Evolutionary conservation across 2,888 invertebrate species (phyloP).

Genomic region (Yponomeuta sedellus): DNA sequence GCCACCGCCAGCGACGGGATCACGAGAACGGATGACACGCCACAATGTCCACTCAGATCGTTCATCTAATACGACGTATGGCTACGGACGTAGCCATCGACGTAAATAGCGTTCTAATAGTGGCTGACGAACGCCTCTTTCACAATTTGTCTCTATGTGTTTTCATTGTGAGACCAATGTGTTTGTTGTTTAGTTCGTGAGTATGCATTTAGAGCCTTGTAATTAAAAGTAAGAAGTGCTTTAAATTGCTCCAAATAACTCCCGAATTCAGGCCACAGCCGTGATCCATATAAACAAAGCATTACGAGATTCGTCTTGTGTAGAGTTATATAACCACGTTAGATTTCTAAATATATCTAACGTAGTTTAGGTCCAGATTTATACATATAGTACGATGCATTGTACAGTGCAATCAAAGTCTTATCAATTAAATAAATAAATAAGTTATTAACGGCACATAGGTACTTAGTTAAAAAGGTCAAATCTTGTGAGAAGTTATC

Average conservation of each 20-base stretch:
- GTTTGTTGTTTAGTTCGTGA: neutral
- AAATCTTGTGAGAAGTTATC: constrained; percentile 28
- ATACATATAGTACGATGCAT: too few species aligned
- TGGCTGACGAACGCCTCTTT: neutral
- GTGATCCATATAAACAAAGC: constrained; percentile 34
- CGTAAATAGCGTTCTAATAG: neutral
- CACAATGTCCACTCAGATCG: neutral
- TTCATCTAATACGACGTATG: neutral
- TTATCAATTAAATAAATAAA: too few species aligned
- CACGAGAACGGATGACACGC: neutral
- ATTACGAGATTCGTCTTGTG: neutral
- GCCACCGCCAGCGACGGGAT: constrained; percentile 27
- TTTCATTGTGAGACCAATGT: neutral
- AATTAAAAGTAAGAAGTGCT: constrained; percentile 26
- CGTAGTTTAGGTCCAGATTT: too few species aligned
- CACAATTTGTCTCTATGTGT: neutral
- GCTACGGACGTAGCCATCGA: neutral
- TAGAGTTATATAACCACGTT: neutral
- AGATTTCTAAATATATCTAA: neutral
- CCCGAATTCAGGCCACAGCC: constrained; percentile 32
- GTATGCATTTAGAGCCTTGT: constrained; percentile 14
- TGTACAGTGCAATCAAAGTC: too few species aligned
- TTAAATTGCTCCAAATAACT: constrained; percentile 35
- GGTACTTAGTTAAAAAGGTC: constrained; percentile 30
- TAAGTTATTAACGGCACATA: too few species aligned